Conservation (phyloP, 2,797 vertebrate genomes). For the Cirrhinus molitorella region DNA sequence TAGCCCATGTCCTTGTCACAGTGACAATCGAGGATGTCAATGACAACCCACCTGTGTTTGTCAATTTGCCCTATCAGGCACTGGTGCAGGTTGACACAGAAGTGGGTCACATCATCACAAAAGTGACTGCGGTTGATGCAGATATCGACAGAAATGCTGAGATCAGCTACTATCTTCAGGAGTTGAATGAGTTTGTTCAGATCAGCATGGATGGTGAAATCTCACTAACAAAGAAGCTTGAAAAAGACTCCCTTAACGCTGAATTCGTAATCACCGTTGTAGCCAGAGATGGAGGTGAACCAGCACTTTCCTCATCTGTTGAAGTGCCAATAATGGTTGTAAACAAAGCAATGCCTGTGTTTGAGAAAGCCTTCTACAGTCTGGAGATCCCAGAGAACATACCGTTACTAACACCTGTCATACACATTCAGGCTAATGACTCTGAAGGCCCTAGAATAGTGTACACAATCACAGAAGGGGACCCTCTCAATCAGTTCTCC, state of each 20-base stretch:
- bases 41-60: slow-evolving; percentile 91
- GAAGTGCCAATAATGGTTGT: slow-evolving; percentile 89
- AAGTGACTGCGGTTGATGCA: slow-evolving; percentile 90
- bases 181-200: slow-evolving; percentile 88
- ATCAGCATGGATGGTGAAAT: slow-evolving; percentile 88
- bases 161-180: slow-evolving; percentile 87
- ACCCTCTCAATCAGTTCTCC: slow-evolving; percentile 94
- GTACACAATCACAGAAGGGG: slow-evolving; percentile 94
- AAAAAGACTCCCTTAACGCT: slow-evolving; percentile 87
- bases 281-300: slow-evolving; percentile 89
- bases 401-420: slow-evolving; percentile 89
- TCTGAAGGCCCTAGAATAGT: slow-evolving; percentile 95
- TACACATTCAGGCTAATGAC: slow-evolving; percentile 92
- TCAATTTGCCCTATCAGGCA: slow-evolving; percentile 94
- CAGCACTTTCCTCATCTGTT: slow-evolving; percentile 86
- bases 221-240: slow-evolving; percentile 87
- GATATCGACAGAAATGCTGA: slow-evolving; percentile 87
- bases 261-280: slow-evolving; percentile 88
- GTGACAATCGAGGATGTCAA: slow-evolving; percentile 90
- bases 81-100: slow-evolving; percentile 89
- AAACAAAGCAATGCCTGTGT: slow-evolving; percentile 95
- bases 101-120: slow-evolving; percentile 85
- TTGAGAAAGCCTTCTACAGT: slow-evolving; percentile 96
- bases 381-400: slow-evolving; percentile 94
- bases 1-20: slow-evolving; percentile 88